phyloP scores from a whole-genome alignment of 1,140 invertebrate species.

The Aphis craccivora region DNA sequence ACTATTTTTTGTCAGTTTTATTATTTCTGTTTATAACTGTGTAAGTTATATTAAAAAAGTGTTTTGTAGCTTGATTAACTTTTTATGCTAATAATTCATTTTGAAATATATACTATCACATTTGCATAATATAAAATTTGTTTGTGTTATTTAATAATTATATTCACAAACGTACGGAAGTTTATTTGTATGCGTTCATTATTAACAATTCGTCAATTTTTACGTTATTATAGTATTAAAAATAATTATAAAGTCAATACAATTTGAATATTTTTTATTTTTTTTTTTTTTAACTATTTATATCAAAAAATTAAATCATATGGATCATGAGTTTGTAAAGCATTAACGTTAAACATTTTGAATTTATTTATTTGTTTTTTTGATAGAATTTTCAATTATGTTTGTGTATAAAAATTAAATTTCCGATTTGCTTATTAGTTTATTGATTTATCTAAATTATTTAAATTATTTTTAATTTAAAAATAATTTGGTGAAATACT shows the following conservation, averaged over 20 bases:
- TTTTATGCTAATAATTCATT: neutral
- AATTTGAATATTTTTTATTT: no score
- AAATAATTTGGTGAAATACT: neutral
- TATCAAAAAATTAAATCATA: neutral
- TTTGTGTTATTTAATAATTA: neutral
- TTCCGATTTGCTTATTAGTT: neutral
- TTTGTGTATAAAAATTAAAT: neutral
- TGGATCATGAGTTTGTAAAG: neutral
- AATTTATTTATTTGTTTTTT: neutral
- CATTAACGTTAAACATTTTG: neutral
- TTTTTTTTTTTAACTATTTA: no score
- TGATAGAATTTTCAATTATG: neutral
- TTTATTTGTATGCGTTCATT: neutral
- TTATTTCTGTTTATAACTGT: neutral
- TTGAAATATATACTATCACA: neutral
- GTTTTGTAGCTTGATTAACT: neutral
- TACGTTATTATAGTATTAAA: neutral
- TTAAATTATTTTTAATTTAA: neutral
- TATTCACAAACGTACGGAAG: neutral
- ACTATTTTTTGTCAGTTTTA: neutral
- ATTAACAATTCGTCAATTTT: neutral
- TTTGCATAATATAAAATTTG: neutral
- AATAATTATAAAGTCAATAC: neutral
- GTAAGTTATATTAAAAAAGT: neutral
- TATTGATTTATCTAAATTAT: neutral